phyloP scores from a whole-genome alignment of 1,140 invertebrate species.

The Lordiphosa mommai region DNA sequence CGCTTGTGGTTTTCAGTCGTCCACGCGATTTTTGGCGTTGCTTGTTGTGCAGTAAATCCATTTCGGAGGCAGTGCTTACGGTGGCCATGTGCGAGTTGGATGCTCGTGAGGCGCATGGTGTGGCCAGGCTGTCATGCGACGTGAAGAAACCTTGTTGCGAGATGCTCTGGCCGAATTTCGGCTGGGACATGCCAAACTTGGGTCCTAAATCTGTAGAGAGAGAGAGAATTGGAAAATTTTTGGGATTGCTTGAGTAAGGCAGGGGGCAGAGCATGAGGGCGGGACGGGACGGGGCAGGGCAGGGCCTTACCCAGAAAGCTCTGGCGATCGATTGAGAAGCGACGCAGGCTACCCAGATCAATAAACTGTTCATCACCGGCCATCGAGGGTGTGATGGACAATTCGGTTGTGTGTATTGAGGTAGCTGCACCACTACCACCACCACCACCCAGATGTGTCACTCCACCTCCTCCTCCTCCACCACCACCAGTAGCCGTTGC shows the following conservation, averaged over 20 bases:
- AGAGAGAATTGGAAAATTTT: background rate
- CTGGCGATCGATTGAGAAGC: constrained; percentile 78
- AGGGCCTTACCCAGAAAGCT: constrained; percentile 76
- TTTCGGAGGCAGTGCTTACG: constrained; percentile 84
- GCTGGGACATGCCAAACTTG: constrained; percentile 83
- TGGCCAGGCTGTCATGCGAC: constrained; percentile 85
- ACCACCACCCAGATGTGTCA: constrained; percentile 15
- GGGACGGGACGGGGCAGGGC: constrained; percentile 9
- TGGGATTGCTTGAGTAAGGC: background rate
- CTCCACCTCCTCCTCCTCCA: background rate
- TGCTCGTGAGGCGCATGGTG: constrained; percentile 81
- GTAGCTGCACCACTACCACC: constrained; percentile 23
- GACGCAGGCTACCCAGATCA: constrained; percentile 76
- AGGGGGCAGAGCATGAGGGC: background rate
- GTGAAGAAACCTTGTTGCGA: constrained; percentile 84
- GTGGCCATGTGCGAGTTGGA: constrained; percentile 83
- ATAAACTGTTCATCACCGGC: constrained; percentile 73
- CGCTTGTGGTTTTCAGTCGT: constrained; percentile 82
- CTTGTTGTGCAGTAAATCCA: constrained; percentile 84
- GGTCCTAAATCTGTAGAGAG: constrained; percentile 82
- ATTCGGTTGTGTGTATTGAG: constrained; percentile 69
- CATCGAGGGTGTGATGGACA: constrained; percentile 75
- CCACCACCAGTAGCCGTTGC: constrained; percentile 12
- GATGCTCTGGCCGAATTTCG: constrained; percentile 81
- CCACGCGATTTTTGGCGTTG: constrained; percentile 84